Evolutionary conservation across 2,797 vertebrate genomes (phyloP).

Genomic region (Rhinella marina): DNA sequence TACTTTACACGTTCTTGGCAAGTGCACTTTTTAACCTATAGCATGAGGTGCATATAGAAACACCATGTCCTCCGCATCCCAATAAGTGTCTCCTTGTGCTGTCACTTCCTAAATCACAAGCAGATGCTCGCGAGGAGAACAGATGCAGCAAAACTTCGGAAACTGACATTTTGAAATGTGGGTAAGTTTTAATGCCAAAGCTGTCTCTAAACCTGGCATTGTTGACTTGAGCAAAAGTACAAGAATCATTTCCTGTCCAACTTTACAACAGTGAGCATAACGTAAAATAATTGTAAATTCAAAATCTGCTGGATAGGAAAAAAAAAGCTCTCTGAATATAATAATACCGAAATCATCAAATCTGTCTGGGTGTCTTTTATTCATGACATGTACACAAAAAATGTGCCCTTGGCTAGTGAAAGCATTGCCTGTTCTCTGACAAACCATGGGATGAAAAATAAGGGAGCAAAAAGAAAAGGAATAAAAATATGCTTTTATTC

Average conservation of each 20-base stretch:
- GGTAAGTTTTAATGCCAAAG: conserved; percentile 19
- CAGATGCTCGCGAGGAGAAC: conserved; percentile 46
- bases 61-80: not conserved
- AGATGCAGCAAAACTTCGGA: conserved; percentile 27
- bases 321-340: not conserved
- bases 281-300: not conserved
- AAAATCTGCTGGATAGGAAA: not conserved
- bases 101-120: conserved; percentile 48
- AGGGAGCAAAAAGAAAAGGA: not conserved
- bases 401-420: not conserved
- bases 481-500: conserved; percentile 10
- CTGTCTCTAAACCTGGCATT: not conserved
- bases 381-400: not conserved
- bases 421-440: not conserved
- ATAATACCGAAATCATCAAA: not conserved
- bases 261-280: not conserved
- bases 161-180: conserved; percentile 15
- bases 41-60: not conserved
- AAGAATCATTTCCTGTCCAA: not conserved
- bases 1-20: conserved; percentile 20
- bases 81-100: conserved; percentile 21
- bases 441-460: not conserved
- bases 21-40: conserved; percentile 2
- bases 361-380: not conserved
- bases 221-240: conserved; percentile 11